Base-by-base conservation (phyloP, 1,140 invertebrate genomes). In the Aphis craccivora region DNA sequence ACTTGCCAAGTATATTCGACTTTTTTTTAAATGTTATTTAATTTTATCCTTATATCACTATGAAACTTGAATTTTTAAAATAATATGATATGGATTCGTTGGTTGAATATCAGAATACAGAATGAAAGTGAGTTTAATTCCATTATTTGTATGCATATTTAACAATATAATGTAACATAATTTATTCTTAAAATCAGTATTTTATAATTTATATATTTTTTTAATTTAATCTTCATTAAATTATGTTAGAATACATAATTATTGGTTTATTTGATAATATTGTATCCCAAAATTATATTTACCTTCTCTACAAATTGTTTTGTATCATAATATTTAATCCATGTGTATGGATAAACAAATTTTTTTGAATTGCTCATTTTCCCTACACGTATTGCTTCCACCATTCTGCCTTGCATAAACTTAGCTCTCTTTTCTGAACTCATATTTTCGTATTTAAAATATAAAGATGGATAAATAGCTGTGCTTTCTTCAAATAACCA, bases 261-360 rank as follows among this genome's bases (percentile, higher is more conserved):
- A 1, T n/a, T 18, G 60, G 11, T 76, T 1, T 1, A 8, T n/a
- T n/a, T 9, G 4, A 35, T 43, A 48, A 35, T 40, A 53, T 89
- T 25, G 20, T 55, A 55, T 55, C 22, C 87, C 5, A 4, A 55
- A 89, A 37, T 89, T 25, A 37, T 55, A 53, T 91, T 94, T 93
- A 95, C 95, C 40, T 94, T 76, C 8, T 93, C 93, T n/a, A 95
- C 93, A 93, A 94, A 95, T 81, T 94, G 94, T 55, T 94, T 94
- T 30, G 95, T 96, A 94, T 97, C 97, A 81, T 96, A 95, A 94
- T 97, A 97, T 94, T 96, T 96, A 95, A 96, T 97, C 97, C 97
- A 97, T 94, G 97, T 96, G 95, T 97, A 98, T 0, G 97, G 96
- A 43, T 96, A 95, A 9, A 97, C 95, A 0, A 95, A 94, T 0